Base-by-base conservation (phyloP, 2,113 vertebrate genomes). In the Entomyzon cyanotis region DNA sequence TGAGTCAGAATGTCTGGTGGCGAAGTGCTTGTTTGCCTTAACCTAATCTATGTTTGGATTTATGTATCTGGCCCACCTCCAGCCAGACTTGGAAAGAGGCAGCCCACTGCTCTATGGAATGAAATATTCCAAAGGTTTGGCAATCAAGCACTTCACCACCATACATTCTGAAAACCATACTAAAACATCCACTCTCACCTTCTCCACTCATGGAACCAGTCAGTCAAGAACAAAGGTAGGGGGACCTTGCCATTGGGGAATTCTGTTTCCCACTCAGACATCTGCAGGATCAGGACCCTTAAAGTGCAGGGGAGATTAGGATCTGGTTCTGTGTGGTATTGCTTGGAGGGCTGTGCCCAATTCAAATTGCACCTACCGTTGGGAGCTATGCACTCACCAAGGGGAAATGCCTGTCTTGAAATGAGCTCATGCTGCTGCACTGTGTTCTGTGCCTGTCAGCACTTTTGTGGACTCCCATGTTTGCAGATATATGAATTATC, bases 271-370 rank as follows among this genome's bases (percentile, higher is more conserved):
- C 49, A 59, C 52, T 58, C 47, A 47, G 63, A 23, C 22, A 31
- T 25, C 22, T 56, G 28, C 33, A 81, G 76, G 52, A 92, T 88
- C n/a, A 39, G 49, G 24, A 69, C 87, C 71, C 60, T 80, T 77
- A 63, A 70, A 73, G 39, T 37, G 28, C 52, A 60, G 41, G 9
- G 19, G 20, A 94, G 93, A 94, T 96, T 92, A 95, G 64, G 52
- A 96, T 94, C 92, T 93, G 73, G 56, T 59, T 95, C 77, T 96
- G 90, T 91, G 77, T 94, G 89, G 91, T 94, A 94, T 96, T 2
- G 77, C 86, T 84, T 69, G 47, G 64, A 95, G 89, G 89, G 76
- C 63, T 62, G 59, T 77, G 60, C 92, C 92, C 85, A 94, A 28
- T 35, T 95, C 88, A 85, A 87, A 75, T 80, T 7, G 6, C 60